Percentiles rank a stretch among this genome's conserved stretches.
phyloP scores from a whole-genome alignment of 2,888 invertebrate species.

The Celastrina argiolus region DNA sequence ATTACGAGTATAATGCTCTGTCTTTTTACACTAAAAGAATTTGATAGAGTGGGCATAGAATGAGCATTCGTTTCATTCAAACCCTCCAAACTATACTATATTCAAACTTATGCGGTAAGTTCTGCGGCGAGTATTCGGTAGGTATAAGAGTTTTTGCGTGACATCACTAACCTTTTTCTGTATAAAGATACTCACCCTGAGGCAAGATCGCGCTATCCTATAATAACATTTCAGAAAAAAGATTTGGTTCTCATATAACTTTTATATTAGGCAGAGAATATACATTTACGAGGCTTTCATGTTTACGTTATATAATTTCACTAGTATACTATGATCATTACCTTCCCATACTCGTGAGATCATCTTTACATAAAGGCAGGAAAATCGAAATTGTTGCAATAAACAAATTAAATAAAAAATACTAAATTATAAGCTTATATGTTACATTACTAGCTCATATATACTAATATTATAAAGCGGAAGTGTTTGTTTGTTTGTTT shows the following conservation, averaged over 20 bases:
- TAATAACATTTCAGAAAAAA: slow-evolving; percentile 20
- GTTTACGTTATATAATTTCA: slow-evolving; percentile 5
- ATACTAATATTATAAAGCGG: too few relatives aligned
- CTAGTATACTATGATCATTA: neutral
- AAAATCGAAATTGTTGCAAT: neutral
- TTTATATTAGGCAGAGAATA: slow-evolving; percentile 8
- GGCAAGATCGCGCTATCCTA: slow-evolving; percentile 20
- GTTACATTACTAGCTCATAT: too few relatives aligned
- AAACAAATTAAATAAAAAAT: too few relatives aligned
- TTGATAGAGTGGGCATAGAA: too few relatives aligned
- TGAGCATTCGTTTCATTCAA: too few relatives aligned
- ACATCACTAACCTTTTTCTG: slow-evolving; percentile 5
- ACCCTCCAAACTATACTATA: too few relatives aligned
- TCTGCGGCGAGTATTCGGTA: neutral
- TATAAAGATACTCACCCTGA: slow-evolving; percentile 8
- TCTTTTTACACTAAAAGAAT: too few relatives aligned
- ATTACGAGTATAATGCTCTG: too few relatives aligned
- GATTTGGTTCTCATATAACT: slow-evolving; percentile 13
- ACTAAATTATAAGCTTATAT: too few relatives aligned
- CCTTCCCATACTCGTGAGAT: too few relatives aligned
- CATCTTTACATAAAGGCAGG: neutral
- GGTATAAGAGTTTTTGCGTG: neutral
- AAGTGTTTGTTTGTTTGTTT: too few relatives aligned
- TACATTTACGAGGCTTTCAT: slow-evolving; percentile 13
- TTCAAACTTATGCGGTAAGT: too few relatives aligned